A percentile compares a stretch with the other conserved stretches of the same genome.
phyloP scores from a whole-genome alignment of 2,888 invertebrate genomes.

The Epistrophe grossulariae region DNA sequence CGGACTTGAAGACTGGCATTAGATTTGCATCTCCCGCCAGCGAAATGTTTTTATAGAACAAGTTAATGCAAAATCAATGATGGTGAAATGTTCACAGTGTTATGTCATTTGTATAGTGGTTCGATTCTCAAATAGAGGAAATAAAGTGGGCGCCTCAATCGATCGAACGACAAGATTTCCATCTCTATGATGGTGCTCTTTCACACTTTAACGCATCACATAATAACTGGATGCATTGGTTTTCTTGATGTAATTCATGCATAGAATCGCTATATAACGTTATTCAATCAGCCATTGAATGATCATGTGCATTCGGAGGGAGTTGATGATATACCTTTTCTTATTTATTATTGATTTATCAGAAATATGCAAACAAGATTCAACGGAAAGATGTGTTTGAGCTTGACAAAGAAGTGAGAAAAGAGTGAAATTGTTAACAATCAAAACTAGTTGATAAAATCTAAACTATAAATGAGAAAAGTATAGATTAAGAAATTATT shows the following conservation, averaged over 20 bases:
- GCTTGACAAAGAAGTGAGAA: not conserved
- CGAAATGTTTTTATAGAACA: constrained; percentile 26
- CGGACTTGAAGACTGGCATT: constrained; percentile 31
- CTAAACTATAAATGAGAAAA: not conserved
- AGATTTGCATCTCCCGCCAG: constrained; percentile 48
- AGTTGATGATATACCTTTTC: constrained; percentile 1
- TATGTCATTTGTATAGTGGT: constrained; percentile 53
- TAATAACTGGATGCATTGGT: constrained; percentile 34
- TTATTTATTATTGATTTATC: constrained; percentile 5
- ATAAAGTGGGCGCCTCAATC: constrained; percentile 17
- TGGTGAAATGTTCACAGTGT: constrained; percentile 17
- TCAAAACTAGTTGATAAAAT: not conserved
- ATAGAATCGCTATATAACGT: constrained; percentile 37
- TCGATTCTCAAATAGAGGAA: not conserved
- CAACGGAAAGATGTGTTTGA: not conserved
- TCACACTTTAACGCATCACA: constrained; percentile 72
- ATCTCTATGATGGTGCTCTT: constrained; percentile 50
- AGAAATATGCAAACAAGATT: constrained; percentile 11
- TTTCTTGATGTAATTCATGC: constrained; percentile 30
- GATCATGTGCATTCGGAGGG: not conserved
- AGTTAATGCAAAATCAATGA: constrained; percentile 24
- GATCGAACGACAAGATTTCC: constrained; percentile 38
- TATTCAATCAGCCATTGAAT: constrained; percentile 64
- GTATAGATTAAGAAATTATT: not conserved
- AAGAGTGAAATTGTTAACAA: not conserved